Conservation (phyloP, 2,888 invertebrate genomes). For the Craniophora ligustri region DNA sequence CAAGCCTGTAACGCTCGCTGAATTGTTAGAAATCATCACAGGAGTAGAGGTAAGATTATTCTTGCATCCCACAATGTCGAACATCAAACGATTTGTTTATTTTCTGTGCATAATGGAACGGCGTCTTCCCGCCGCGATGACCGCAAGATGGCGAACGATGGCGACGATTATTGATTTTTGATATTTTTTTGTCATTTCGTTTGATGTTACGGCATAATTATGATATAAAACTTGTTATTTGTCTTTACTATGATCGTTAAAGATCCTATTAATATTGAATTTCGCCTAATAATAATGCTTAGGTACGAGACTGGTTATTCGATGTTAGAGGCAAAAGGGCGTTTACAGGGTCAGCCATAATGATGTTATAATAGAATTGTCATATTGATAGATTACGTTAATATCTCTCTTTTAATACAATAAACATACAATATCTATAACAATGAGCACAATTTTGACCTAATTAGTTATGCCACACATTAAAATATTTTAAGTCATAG, state of each 20-base stretch:
- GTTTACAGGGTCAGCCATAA: slow-evolving; percentile 50
- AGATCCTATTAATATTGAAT: too few relatives aligned
- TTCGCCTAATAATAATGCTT: too few relatives aligned
- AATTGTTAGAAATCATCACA: slow-evolving; percentile 78
- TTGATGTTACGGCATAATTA: slow-evolving; percentile 34
- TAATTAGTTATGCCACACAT: too few relatives aligned
- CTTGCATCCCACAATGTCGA: slow-evolving; percentile 27
- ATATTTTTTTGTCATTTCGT: slow-evolving; percentile 5
- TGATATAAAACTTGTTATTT: background rate
- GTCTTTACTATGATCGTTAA: background rate
- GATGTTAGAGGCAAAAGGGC: too few relatives aligned
- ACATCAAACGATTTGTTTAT: slow-evolving; percentile 64
- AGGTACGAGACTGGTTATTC: too few relatives aligned
- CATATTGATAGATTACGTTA: too few relatives aligned
- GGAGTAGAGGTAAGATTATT: slow-evolving; percentile 77
- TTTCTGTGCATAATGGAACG: slow-evolving; percentile 85
- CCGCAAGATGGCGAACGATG: slow-evolving; percentile 71
- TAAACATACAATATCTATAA: too few relatives aligned
- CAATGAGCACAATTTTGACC: too few relatives aligned
- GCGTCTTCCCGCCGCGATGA: slow-evolving; percentile 68
- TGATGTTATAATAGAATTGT: slow-evolving; percentile 21
- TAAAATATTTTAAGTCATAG: too few relatives aligned
- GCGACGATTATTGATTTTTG: background rate
- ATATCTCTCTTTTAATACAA: too few relatives aligned
- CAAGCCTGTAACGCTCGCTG: slow-evolving; percentile 77